phyloP scores from a whole-genome alignment of 1,140 invertebrate species.

The Eurosta solidaginis region DNA sequence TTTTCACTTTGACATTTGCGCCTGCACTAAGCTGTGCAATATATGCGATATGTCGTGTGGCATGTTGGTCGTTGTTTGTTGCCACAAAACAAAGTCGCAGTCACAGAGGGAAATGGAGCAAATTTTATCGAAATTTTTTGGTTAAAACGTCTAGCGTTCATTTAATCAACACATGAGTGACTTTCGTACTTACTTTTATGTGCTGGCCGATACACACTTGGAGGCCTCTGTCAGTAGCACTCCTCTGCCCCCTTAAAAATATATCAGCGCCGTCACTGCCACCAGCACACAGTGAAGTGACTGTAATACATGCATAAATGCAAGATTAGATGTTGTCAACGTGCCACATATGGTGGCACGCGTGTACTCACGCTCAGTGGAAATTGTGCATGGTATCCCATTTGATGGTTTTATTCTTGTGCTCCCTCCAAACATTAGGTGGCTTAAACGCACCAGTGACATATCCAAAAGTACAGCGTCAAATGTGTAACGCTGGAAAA shows the following conservation, averaged over 20 bases:
- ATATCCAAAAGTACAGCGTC: constrained; percentile 5
- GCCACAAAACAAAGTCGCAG: neutral
- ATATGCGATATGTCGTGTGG: neutral
- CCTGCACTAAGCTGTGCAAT: constrained; percentile 3
- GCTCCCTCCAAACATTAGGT: constrained; percentile 15
- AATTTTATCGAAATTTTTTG: too few species aligned
- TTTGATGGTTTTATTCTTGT: neutral
- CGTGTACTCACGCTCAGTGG: neutral
- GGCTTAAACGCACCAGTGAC: neutral
- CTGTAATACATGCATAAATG: too few species aligned
- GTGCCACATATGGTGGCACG: constrained; percentile 21
- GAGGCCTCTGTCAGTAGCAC: too few species aligned
- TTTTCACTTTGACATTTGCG: constrained; percentile 11
- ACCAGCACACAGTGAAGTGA: too few species aligned
- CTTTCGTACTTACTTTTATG: too few species aligned
- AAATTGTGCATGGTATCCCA: neutral
- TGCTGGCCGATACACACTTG: too few species aligned
- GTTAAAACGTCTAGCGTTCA: too few species aligned
- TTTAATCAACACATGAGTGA: too few species aligned
- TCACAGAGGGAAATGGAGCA: too few species aligned
- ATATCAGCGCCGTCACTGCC: neutral
- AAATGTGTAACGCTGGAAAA: neutral
- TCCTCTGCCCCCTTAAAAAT: neutral
- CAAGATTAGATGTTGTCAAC: neutral
- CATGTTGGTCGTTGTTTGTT: neutral